phyloP scores from a whole-genome alignment of 2,797 vertebrate genomes.

The Rhinatrema bivittatum region DNA sequence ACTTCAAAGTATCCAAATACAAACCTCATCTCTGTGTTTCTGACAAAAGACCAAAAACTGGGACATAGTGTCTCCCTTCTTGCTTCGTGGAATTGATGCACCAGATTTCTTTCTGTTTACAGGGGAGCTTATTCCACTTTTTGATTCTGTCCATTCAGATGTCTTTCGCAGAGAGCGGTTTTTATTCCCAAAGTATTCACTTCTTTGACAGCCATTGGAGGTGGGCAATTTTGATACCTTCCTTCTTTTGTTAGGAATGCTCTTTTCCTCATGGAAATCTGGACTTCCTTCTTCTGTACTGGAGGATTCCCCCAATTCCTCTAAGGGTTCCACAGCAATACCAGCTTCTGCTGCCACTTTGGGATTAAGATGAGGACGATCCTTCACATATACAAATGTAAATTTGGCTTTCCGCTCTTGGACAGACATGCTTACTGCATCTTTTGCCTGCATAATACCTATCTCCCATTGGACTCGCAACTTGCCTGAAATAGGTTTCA shows the following conservation, averaged over 20 bases:
- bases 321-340: conserved; percentile 31
- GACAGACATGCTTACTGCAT: conserved; percentile 66
- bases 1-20: too few species aligned
- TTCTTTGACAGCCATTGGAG: conserved; percentile 17
- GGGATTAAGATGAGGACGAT: conserved; percentile 78
- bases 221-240: conserved; percentile 39
- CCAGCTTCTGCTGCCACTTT: conserved; percentile 67
- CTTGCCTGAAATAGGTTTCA: conserved; percentile 73
- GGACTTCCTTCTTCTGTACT: conserved; percentile 30
- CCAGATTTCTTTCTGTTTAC: conserved; percentile 48
- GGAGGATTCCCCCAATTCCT: conserved; percentile 27
- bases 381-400: conserved; percentile 74
- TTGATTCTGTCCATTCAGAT: conserved; percentile 43
- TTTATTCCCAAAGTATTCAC: conserved; percentile 19
- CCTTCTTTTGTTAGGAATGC: conserved; percentile 47
- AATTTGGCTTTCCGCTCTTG: conserved; percentile 80
- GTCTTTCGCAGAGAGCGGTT: conserved; percentile 35
- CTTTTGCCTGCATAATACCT: conserved; percentile 79
- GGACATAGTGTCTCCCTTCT: conserved; percentile 51
- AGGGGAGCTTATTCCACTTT: conserved; percentile 44
- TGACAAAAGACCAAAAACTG: conserved; percentile 72
- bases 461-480: conserved; percentile 81
- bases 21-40: conserved; percentile 70
- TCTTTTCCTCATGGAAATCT: conserved; percentile 30
- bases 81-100: conserved; percentile 39